phyloP scores from a whole-genome alignment of 2,888 invertebrate species.

The Cephalotes varians region DNA sequence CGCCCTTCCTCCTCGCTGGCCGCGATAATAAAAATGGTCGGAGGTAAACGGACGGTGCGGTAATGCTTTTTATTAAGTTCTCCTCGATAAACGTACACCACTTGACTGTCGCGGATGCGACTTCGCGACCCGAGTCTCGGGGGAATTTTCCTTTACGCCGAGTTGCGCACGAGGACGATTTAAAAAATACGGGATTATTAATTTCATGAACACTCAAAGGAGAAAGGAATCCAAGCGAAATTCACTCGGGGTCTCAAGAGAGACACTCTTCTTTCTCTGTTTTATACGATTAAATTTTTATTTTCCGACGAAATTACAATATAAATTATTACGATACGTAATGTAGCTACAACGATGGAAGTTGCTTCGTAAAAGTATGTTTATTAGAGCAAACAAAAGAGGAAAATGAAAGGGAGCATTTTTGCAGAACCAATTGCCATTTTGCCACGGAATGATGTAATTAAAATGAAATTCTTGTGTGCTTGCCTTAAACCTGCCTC shows the following conservation, averaged over 20 bases:
- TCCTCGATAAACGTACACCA: conserved; percentile 45
- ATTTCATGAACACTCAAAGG: conserved; percentile 53
- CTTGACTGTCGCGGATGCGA: conserved; percentile 50
- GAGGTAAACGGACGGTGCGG: conserved; percentile 10
- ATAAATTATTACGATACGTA: conserved; percentile 43
- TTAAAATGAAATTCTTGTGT: conserved; percentile 74
- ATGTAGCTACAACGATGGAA: conserved; percentile 1
- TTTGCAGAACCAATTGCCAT: background rate
- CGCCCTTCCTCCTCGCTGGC: background rate
- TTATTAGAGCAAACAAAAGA: conserved; percentile 3
- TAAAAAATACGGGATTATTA: conserved; percentile 52
- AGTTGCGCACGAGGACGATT: conserved; percentile 36
- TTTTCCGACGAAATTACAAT: conserved; percentile 24
- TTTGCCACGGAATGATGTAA: conserved; percentile 59
- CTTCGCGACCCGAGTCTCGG: conserved; percentile 39
- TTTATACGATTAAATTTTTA: conserved; percentile 22
- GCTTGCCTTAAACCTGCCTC: conserved; percentile 19
- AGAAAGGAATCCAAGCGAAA: conserved; percentile 34
- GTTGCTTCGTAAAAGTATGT: background rate
- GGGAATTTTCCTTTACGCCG: conserved; percentile 45
- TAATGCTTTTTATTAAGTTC: conserved; percentile 54
- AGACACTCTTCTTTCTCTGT: background rate
- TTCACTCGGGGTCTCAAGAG: conserved; percentile 6
- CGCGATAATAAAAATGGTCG: conserved; percentile 34
- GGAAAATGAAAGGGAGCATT: background rate